These are phyloP conservation scores for Drosophila robusta DNA, from an alignment of 2,888 invertebrate species.

Conservation along the genomic window DNA sequence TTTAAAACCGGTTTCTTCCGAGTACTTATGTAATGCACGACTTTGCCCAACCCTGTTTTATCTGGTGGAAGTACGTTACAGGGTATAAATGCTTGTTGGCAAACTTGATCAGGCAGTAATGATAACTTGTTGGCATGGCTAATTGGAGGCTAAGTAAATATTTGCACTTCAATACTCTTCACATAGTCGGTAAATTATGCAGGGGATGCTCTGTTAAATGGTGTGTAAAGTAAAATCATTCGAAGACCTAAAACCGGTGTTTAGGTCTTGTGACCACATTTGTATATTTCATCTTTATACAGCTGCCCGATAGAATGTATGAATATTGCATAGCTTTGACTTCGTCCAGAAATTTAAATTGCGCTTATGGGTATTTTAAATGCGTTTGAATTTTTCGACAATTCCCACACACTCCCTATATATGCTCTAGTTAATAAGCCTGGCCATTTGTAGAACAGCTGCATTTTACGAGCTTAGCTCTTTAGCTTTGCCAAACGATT, in stretches of 20 bases:
- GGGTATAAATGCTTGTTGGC: conserved; percentile 8
- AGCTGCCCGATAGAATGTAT: background rate
- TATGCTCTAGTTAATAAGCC: conserved; percentile 51
- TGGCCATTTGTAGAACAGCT: conserved; percentile 36
- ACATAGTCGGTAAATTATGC: conserved; percentile 12
- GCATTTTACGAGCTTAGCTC: conserved; percentile 56
- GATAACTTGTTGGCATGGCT: conserved; percentile 46
- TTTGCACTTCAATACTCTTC: conserved; percentile 46
- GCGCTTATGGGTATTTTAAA: conserved; percentile 3
- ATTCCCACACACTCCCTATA: background rate
- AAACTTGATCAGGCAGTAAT: conserved; percentile 27
- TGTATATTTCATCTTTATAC: too few relatives aligned
- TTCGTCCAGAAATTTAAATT: conserved; percentile 3
- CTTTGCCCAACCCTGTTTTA: background rate
- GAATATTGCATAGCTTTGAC: background rate
- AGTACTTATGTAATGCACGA: too few relatives aligned
- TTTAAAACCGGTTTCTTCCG: background rate
- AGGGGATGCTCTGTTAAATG: conserved; percentile 23
- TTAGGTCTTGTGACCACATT: too few relatives aligned
- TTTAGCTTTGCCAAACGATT: conserved; percentile 47
- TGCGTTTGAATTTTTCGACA: background rate
- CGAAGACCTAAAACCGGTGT: background rate
- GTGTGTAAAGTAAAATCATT: conserved; percentile 10
- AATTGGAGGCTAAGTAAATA: conserved; percentile 59
- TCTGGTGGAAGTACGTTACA: too few relatives aligned